These are phyloP conservation scores for Drosophila leonis DNA, from an alignment of 2,888 invertebrate genomes.

Conservation along the genomic window DNA sequence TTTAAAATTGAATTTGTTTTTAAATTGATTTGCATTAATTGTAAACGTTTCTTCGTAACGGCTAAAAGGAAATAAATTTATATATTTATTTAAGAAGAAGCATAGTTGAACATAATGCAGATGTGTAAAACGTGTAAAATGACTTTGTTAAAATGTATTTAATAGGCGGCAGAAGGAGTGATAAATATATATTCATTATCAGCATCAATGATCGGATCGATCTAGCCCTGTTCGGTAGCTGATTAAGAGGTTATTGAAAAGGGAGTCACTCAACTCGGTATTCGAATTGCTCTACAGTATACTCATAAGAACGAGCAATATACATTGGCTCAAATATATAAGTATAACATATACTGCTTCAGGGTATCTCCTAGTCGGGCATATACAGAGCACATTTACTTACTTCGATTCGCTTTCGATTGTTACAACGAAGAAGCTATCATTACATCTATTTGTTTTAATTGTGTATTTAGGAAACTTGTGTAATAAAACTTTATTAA, in stretches of 20 bases:
- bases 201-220: too few species aligned
- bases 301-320: too few species aligned
- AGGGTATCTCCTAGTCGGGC: background rate
- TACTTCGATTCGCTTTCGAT: background rate
- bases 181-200: too few species aligned
- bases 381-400: background rate
- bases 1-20: background rate
- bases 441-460: background rate
- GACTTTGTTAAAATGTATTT: too few species aligned
- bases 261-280: background rate
- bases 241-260: too few species aligned
- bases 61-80: background rate
- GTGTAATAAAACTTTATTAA: background rate
- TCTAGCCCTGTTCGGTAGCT: too few species aligned
- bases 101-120: too few species aligned
- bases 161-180: too few species aligned
- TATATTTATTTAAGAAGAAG: too few species aligned
- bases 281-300: background rate
- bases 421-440: background rate
- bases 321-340: too few species aligned
- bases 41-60: background rate
- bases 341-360: background rate
- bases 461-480: slow-evolving; percentile 11
- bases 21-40: background rate
- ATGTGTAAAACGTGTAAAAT: too few species aligned